Percentiles rank a stretch among this genome's conserved stretches.
These are phyloP conservation scores for Palythoa heliodiscus DNA, from an alignment of 92 coral and sea anemone species.

Conservation along the genomic window DNA sequence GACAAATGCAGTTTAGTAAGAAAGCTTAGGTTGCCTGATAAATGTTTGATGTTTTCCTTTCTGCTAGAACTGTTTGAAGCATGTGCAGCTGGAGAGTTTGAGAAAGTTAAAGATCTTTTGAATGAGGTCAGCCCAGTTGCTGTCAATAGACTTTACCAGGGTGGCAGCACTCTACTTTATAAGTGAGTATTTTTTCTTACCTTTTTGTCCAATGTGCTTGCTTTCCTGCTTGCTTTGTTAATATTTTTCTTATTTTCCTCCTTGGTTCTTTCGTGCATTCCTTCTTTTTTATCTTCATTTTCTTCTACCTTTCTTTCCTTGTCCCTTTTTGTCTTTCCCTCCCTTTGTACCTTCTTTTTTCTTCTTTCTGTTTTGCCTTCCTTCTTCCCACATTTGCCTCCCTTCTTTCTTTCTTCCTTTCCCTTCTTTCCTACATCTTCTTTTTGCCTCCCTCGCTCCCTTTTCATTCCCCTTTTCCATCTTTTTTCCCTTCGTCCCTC, in stretches of 20 bases:
- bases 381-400: not conserved
- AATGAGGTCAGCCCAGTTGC: constrained; percentile 64
- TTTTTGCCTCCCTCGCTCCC: not conserved
- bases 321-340: not conserved
- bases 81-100: constrained; percentile 74
- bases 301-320: not conserved
- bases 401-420: too few species aligned
- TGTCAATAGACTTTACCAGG: constrained; percentile 73
- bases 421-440: not conserved
- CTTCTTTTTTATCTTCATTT: not conserved
- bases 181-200: constrained; percentile 61
- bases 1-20: too few species aligned
- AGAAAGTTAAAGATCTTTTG: constrained; percentile 68
- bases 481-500: not conserved
- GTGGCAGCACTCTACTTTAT: constrained; percentile 77
- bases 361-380: not conserved
- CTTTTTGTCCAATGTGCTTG: not conserved
- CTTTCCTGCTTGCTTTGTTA: too few species aligned
- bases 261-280: not conserved
- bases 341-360: not conserved
- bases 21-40: not conserved
- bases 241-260: not conserved
- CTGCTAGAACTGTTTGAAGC: constrained; percentile 68
- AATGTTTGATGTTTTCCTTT: constrained; percentile 12
- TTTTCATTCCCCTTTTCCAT: not conserved